Evolutionary conservation across 2,113 vertebrate species (phyloP), one percentile per base, ranked within the genome.

Genomic region (Varanus salvator): DNA sequence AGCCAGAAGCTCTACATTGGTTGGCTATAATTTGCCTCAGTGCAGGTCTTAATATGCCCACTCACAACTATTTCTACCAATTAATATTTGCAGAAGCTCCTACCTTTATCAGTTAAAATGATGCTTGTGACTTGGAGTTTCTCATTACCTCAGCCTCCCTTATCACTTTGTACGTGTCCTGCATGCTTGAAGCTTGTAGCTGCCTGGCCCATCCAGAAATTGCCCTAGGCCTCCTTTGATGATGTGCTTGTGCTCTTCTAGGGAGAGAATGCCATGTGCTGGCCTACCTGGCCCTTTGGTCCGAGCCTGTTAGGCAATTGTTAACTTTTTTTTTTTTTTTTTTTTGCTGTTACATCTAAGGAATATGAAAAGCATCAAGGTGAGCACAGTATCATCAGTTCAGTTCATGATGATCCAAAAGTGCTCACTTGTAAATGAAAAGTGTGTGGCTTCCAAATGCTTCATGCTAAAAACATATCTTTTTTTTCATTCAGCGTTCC

Each of bases 401-500:
- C 25, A 69, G 38, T 71, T 85, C 83, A 17, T 29, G 78, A 3
- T 8, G 52, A 77, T 21, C 29, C 31, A 21, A 0, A 34, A 84
- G 0, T 77, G 27, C 50, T 6, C 38, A 11, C 2, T 5, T 0
- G 0, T 71, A 90, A 6, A 2, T 17, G 1, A 84, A 82, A 52
- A 15, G 0, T 48, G 0, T 1, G 12, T 88, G 78, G 74, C 23
- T 87, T 21, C 8, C 48, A 27, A 81, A 71, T 57, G 17, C 5
- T 60, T 82, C 12, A 12, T 23, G 27, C 8, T 74, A 15, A 74
- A 44, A 82, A 23, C 25, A 0, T 77, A 27, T 90, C 68, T 87
- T 74, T 87, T 84, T 89, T 93, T 90, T 38, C n/a, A 64, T 95
- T 89, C 87, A 99, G 99, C 98, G 38, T 99, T 98, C 93, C 95